Conservation (phyloP, 2,888 invertebrate species). For the Drosophila phalerata region DNA sequence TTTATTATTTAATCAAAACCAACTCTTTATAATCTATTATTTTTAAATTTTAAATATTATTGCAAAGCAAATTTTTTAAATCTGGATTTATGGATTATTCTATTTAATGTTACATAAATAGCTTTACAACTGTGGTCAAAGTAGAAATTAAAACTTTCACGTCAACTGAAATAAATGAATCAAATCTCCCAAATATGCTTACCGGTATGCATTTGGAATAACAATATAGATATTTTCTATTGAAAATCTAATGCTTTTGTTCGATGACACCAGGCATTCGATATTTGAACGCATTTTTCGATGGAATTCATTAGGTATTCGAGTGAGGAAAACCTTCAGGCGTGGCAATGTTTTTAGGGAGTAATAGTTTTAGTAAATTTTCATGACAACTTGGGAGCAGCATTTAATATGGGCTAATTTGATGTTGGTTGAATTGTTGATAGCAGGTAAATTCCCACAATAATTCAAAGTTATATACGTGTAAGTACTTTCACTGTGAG, state of each 20-base stretch:
- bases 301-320: background rate
- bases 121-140: no score
- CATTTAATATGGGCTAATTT: background rate
- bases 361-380: background rate
- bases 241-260: background rate
- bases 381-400: background rate
- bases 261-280: background rate
- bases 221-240: background rate
- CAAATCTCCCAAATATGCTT: background rate
- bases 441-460: background rate
- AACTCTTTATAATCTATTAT: no score
- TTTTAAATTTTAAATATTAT: no score
- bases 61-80: no score
- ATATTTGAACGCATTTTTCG: background rate
- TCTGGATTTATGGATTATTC: no score
- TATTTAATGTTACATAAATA: no score
- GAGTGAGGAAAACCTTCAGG: background rate
- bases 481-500: slow-evolving; percentile 25
- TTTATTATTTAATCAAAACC: no score
- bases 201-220: background rate
- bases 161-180: background rate
- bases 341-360: background rate
- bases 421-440: background rate
- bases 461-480: slow-evolving; percentile 4
- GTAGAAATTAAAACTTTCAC: no score